A percentile compares a stretch with the other conserved stretches of the same genome.
These are phyloP conservation scores for Laterallus jamaicensis DNA, from an alignment of 2,113 vertebrate genomes.

Conservation along the genomic window DNA sequence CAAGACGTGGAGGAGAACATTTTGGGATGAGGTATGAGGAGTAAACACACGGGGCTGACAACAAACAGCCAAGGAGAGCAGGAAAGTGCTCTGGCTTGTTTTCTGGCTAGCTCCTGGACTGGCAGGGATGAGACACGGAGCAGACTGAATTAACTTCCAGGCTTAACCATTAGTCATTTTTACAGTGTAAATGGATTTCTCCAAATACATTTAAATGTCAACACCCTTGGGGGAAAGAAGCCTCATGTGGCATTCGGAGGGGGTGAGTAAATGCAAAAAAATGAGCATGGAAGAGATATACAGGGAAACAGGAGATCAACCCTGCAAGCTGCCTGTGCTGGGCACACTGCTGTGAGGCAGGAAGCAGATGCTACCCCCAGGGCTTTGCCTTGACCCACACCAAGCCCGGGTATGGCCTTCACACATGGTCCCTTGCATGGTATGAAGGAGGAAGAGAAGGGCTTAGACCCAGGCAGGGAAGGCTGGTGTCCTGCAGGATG, in stretches of 20 bases:
- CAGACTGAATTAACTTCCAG: background rate
- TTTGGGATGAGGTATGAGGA: background rate
- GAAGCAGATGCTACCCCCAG: background rate
- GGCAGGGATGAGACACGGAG: fast-evolving
- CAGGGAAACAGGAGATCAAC: background rate
- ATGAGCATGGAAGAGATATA: background rate
- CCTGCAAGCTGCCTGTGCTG: background rate
- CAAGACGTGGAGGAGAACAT: background rate
- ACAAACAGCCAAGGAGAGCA: constrained; percentile 2
- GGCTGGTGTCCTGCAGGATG: background rate
- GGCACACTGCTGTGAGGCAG: background rate
- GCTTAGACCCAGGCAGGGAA: background rate
- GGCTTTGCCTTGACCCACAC: background rate
- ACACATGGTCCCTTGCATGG: background rate
- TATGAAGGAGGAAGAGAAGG: background rate
- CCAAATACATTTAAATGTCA: background rate
- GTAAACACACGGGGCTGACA: background rate
- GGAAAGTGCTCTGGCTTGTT: background rate
- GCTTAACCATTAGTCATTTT: background rate
- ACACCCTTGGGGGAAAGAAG: background rate
- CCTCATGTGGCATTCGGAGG: background rate
- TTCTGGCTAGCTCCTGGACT: background rate
- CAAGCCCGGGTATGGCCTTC: background rate
- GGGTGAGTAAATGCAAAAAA: background rate
- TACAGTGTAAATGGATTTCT: background rate